phyloP scores from a whole-genome alignment of 2,797 vertebrate genomes.

The Cephalopachus bancanus region DNA sequence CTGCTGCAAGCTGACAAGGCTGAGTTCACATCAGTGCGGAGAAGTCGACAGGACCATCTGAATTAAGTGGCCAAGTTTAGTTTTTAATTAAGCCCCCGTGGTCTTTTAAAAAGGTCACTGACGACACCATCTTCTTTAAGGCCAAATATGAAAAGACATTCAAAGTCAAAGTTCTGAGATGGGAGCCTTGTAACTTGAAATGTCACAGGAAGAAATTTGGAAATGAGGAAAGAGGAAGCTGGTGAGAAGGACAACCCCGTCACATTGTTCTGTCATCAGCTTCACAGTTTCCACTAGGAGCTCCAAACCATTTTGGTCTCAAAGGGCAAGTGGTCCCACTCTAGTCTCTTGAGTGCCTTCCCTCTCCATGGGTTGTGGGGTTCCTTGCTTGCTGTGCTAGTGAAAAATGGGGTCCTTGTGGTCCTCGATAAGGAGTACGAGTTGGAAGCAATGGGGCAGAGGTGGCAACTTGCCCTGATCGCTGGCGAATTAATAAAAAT shows the following conservation, averaged over 20 bases:
- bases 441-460: background rate
- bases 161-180: slow-evolving; percentile 87
- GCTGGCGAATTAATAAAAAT: background rate
- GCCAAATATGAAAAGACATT: slow-evolving; percentile 86
- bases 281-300: background rate
- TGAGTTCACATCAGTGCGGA: slow-evolving; percentile 82
- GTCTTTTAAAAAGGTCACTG: slow-evolving; percentile 89
- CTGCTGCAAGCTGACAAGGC: slow-evolving; percentile 79
- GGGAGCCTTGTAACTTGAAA: slow-evolving; percentile 84
- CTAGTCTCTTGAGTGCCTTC: background rate
- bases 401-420: background rate
- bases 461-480: background rate
- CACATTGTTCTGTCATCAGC: background rate
- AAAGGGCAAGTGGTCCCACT: background rate
- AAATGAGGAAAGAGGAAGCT: slow-evolving; percentile 28
- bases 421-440: background rate
- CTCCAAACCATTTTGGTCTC: slow-evolving; percentile 11
- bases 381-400: background rate
- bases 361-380: background rate
- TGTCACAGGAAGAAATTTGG: slow-evolving; percentile 72
- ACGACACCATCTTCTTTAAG: slow-evolving; percentile 88
- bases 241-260: slow-evolving; percentile 34
- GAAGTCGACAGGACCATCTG: slow-evolving; percentile 83
- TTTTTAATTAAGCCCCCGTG: slow-evolving; percentile 91
- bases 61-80: slow-evolving; percentile 85